Percentiles rank a stretch among this genome's conserved stretches.
Conservation (phyloP, 2,888 invertebrate species). For the Syritta pipiens region DNA sequence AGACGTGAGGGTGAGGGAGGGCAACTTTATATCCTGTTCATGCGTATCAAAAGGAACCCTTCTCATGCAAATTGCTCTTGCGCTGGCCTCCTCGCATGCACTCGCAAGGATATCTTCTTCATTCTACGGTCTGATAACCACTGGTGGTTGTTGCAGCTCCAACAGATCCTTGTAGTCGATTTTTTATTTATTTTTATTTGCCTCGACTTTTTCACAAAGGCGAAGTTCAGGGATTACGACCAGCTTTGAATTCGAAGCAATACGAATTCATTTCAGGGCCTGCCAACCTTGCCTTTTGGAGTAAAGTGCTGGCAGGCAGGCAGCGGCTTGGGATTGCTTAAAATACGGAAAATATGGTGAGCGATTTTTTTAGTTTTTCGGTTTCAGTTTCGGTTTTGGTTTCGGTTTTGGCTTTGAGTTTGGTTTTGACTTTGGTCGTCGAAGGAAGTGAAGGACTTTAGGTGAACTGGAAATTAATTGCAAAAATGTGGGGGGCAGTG, state of each 20-base stretch:
- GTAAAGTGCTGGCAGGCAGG: neutral
- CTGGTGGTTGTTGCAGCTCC: no score
- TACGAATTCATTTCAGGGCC: neutral
- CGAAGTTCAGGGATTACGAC: neutral
- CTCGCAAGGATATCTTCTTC: neutral
- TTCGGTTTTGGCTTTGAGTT: no score
- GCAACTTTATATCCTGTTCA: neutral
- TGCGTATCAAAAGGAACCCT: neutral
- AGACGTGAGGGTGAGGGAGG: neutral
- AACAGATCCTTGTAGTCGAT: neutral
- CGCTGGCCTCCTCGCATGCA: neutral
- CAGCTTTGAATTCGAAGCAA: neutral
- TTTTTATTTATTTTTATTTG: neutral
- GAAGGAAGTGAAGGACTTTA: no score
- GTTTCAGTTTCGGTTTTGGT: no score
- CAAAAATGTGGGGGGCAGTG: no score
- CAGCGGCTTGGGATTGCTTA: neutral
- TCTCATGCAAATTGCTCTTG: neutral
- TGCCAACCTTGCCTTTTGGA: neutral
- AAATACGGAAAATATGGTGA: neutral
- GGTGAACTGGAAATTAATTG: no score
- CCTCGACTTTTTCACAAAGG: no score
- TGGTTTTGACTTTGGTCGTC: no score
- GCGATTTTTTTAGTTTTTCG: no score
- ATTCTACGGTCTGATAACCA: neutral